Evolutionary conservation across 1,140 invertebrate genomes (phyloP).

Genomic region (Meloidogyne hapla): DNA sequence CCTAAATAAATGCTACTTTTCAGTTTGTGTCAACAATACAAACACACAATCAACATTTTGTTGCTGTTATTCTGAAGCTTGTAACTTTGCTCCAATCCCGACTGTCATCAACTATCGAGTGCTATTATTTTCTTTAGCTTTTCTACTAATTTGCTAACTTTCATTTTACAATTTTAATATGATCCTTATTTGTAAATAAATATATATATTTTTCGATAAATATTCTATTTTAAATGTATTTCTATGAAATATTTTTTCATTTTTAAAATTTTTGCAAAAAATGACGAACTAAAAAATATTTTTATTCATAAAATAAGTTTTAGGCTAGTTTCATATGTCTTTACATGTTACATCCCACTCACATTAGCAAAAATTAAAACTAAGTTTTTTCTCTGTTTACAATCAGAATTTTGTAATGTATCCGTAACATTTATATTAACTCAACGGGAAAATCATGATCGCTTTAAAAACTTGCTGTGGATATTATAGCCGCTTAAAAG

Average conservation of each 20-base stretch:
- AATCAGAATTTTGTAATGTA: not conserved
- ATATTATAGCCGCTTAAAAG: not conserved
- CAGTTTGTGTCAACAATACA: slow-evolving; percentile 15
- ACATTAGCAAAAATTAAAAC: not conserved
- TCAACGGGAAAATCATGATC: not conserved
- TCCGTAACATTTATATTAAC: not conserved
- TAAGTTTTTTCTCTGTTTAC: not conserved
- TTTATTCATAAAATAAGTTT: not conserved
- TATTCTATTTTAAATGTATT: no score
- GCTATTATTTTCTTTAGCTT: not conserved
- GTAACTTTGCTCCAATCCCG: slow-evolving; percentile 16
- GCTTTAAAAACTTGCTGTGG: not conserved
- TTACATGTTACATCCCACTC: not conserved
- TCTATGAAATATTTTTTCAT: no score
- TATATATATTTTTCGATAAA: no score
- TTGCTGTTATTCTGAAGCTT: slow-evolving; percentile 23
- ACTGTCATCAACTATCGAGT: not conserved
- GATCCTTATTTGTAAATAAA: no score
- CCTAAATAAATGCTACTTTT: not conserved
- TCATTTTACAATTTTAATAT: no score
- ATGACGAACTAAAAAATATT: no score
- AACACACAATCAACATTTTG: slow-evolving; percentile 17
- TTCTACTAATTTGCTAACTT: not conserved
- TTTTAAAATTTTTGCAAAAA: no score
- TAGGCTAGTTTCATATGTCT: not conserved